Evolutionary conservation across 2,888 invertebrate genomes (phyloP).

Genomic region (Conops quadrifasciatus): DNA sequence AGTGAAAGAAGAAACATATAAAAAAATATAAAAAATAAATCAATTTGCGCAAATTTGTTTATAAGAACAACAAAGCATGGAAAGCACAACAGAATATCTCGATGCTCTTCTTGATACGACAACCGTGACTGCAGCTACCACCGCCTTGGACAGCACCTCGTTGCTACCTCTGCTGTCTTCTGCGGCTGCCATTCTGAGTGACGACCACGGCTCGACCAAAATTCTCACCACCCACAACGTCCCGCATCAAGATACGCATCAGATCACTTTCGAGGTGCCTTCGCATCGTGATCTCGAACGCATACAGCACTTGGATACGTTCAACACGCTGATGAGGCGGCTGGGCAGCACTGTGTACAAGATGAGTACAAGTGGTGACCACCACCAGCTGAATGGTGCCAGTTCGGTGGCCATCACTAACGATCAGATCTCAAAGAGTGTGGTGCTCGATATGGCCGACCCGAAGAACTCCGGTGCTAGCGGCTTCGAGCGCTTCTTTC

Average conservation of each 20-base stretch:
- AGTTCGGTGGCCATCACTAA: constrained; percentile 51
- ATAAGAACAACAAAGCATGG: constrained; percentile 27
- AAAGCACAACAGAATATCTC: constrained; percentile 47
- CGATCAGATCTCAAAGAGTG: constrained; percentile 61
- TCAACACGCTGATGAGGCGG: constrained; percentile 59
- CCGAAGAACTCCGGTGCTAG: constrained; percentile 41
- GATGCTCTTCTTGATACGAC: constrained; percentile 40
- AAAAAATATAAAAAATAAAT: neutral
- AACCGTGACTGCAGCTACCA: constrained; percentile 34
- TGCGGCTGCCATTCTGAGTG: constrained; percentile 41
- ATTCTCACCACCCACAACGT: constrained; percentile 48
- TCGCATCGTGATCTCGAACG: constrained; percentile 62
- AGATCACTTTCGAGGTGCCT: constrained; percentile 64
- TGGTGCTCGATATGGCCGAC: constrained; percentile 60
- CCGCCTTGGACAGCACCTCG: constrained; percentile 26
- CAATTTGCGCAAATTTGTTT: neutral
- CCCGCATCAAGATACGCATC: constrained; percentile 56
- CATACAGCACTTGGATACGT: constrained; percentile 61
- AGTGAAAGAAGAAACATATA: neutral
- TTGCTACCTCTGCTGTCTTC: constrained; percentile 37
- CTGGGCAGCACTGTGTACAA: constrained; percentile 53
- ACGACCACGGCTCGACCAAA: constrained; percentile 49
- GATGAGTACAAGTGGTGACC: constrained; percentile 24
- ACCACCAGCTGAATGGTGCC: constrained; percentile 10
- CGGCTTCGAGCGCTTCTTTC: constrained; percentile 55